Percentiles rank a stretch among this genome's conserved stretches.
Conservation (phyloP, 2,888 invertebrate species). For the Sinelater perroti region DNA sequence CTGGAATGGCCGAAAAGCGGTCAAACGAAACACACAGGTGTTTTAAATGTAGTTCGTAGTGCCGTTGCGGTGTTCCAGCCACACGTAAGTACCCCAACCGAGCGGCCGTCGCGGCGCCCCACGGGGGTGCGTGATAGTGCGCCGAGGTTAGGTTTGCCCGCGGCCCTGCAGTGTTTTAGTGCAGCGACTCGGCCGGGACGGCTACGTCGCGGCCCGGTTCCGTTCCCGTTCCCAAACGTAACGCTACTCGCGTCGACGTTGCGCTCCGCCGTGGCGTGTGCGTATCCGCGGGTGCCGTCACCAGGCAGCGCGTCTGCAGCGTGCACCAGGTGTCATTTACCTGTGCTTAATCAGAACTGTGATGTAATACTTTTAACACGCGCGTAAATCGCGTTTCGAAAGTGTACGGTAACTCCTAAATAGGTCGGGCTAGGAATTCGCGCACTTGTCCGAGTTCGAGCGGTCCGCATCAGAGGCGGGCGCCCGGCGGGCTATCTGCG, state of each 20-base stretch:
- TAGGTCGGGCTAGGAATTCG: conserved; percentile 45
- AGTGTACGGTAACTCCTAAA: conserved; percentile 48
- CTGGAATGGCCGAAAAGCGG: conserved; percentile 63
- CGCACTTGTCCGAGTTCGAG: conserved; percentile 22
- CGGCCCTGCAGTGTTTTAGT: conserved; percentile 58
- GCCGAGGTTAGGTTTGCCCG: conserved; percentile 36
- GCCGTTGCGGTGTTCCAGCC: conserved; percentile 44
- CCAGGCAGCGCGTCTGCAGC: conserved; percentile 26
- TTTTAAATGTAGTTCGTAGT: conserved; percentile 58
- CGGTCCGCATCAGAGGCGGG: too few species aligned
- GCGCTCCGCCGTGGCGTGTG: conserved; percentile 12
- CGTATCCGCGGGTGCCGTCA: background rate
- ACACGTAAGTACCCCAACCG: conserved; percentile 43
- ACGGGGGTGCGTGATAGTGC: too few species aligned
- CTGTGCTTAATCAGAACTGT: conserved; percentile 43
- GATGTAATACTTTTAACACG: conserved; percentile 53
- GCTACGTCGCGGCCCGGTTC: conserved; percentile 47
- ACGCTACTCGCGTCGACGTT: conserved; percentile 55
- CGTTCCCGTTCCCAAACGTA: conserved; percentile 55
- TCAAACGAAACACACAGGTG: conserved; percentile 62
- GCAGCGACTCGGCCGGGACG: conserved; percentile 54
- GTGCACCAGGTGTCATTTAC: conserved; percentile 38
- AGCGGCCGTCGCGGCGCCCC: too few species aligned
- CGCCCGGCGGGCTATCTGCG: too few species aligned
- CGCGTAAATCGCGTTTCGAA: conserved; percentile 46